A percentile compares a stretch with the other conserved stretches of the same genome.
These are phyloP conservation scores for Aphelenchoides besseyi DNA, from an alignment of 1,140 invertebrate species.

Conservation along the genomic window DNA sequence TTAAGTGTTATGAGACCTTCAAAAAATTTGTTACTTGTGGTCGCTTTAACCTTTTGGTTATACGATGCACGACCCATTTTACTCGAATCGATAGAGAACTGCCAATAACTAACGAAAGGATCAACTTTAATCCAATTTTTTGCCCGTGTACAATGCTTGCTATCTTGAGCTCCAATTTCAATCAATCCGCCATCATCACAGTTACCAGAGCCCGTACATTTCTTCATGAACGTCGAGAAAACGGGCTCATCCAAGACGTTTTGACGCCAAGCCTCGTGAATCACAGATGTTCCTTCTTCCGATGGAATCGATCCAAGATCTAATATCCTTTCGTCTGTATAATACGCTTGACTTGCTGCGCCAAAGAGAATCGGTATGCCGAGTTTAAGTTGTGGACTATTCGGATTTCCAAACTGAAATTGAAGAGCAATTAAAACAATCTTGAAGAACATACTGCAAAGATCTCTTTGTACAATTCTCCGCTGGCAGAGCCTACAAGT, in stretches of 20 bases:
- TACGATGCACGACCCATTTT: neutral
- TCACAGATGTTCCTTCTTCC: neutral
- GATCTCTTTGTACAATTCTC: neutral
- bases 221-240: neutral
- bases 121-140: neutral
- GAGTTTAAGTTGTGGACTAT: neutral
- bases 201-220: neutral
- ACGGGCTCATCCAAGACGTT: neutral
- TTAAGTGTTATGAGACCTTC: neutral
- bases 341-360: neutral
- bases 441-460: constrained; percentile 7
- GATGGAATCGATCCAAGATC: neutral
- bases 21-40: neutral
- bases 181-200: neutral
- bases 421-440: neutral
- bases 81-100: neutral
- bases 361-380: neutral
- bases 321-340: neutral
- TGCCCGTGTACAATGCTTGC: neutral
- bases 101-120: neutral
- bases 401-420: neutral
- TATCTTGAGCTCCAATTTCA: neutral
- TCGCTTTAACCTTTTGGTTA: neutral
- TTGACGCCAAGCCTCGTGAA: neutral
- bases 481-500: no score